Evolutionary conservation across 1,140 invertebrate species (phyloP), one percentile per base, ranked within the genome.

Genomic region (Zaprionus africanus): DNA sequence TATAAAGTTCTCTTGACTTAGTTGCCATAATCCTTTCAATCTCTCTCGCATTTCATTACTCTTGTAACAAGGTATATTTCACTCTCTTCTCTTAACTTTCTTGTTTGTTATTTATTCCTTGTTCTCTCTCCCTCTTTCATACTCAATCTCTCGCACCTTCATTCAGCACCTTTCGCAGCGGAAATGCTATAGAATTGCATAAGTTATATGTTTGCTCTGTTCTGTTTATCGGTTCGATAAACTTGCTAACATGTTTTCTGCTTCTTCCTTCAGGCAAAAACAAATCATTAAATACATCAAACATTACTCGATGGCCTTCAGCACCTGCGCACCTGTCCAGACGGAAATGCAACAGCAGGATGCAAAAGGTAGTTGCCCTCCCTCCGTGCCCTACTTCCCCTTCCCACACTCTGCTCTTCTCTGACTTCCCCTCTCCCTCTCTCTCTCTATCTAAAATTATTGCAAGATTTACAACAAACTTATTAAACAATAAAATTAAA

Each of bases 251-350:
- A 43, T 46, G n/a, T 46, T 46, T 46, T n/a, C 15, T 17, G 4
- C 1, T 46, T 4, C n/a, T n/a, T n/a, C n/a, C n/a, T n/a, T n/a
- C n/a, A 9, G n/a, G 41, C 41, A 17, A 38, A 77, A 73, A 81
- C 64, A 83, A 81, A 83, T 83, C 81, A 74, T 83, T 81, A 84
- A 77, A 72, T 84, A 54, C 78, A 81, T 77, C 68, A 71, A 76
- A 71, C 60, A 61, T 67, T 64, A 65, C 64, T 59, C 67, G 41
- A 71, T 71, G 73, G 73, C 67, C 60, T 64, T 68, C 66, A 76
- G 67, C 67, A 54, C 54, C 34, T 38, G 36, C 7, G 36, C 73
- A 76, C 73, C 73, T 76, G 73, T 76, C 67, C 36, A 56, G 60
- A 41, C 67, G 28, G 24, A 46, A 46, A 17, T 46, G 41, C 41